Percentiles rank a stretch among this genome's conserved stretches.
Evolutionary conservation across 2,888 invertebrate species (phyloP).

Genomic region (Selenia dentaria): DNA sequence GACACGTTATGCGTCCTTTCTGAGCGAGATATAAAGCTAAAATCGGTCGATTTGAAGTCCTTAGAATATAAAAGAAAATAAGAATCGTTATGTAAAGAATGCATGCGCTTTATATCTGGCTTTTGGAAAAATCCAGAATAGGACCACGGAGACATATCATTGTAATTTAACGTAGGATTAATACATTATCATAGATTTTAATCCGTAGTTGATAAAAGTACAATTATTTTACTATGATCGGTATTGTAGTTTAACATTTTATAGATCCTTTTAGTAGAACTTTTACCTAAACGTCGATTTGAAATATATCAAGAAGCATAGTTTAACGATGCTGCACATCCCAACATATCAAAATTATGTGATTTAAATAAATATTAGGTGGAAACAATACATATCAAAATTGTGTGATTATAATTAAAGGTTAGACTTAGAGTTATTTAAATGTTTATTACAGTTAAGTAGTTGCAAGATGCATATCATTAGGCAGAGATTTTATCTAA

Average conservation of each 20-base stretch:
- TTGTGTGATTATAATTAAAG: conserved; percentile 65
- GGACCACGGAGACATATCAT: conserved; percentile 80
- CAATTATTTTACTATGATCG: conserved; percentile 81
- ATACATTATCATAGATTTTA: conserved; percentile 69
- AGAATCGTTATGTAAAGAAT: conserved; percentile 71
- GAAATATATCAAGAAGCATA: conserved; percentile 57
- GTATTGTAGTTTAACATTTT: conserved; percentile 77
- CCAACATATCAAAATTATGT: conserved; percentile 81
- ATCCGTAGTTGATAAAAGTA: conserved; percentile 71
- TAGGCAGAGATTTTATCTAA: conserved; percentile 39
- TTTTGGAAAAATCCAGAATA: conserved; percentile 79
- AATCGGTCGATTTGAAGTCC: conserved; percentile 57
- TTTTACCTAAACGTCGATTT: conserved; percentile 40
- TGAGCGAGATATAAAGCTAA: conserved; percentile 81
- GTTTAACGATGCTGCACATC: conserved; percentile 72
- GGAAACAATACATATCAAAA: conserved; percentile 73
- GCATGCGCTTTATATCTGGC: conserved; percentile 83
- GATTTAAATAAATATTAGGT: conserved; percentile 49
- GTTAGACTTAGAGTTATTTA: conserved; percentile 42
- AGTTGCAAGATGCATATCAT: conserved; percentile 54
- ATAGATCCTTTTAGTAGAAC: conserved; percentile 64
- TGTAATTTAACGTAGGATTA: conserved; percentile 61
- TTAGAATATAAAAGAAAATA: conserved; percentile 61
- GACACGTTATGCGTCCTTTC: conserved; percentile 66
- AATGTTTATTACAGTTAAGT: conserved; percentile 58